Conservation (phyloP, 2,113 vertebrate species). For the Corydoras maculifer region DNA sequence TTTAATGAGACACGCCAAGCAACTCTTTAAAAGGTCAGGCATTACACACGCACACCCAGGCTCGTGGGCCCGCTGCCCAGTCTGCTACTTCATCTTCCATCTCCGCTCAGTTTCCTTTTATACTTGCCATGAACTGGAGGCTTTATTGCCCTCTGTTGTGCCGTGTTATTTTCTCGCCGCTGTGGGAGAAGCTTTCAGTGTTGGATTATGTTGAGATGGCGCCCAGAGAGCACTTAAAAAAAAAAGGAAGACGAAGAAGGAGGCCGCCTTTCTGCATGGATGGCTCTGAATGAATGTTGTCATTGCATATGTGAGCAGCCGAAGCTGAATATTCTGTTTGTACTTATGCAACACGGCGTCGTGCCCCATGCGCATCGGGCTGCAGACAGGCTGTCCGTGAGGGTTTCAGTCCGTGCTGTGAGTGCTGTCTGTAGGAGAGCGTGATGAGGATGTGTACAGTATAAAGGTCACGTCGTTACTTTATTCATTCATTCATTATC, state of each 20-base stretch:
- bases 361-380: no score
- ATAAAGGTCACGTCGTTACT: no score
- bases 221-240: constrained; percentile 13
- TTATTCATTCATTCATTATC: no score
- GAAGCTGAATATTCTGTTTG: no score
- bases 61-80: constrained; percentile 52
- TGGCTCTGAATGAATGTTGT: no score
- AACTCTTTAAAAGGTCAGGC: constrained; percentile 73
- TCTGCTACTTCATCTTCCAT: constrained; percentile 55
- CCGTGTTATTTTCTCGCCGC: constrained; percentile 9
- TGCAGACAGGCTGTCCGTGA: no score
- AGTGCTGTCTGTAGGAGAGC: no score
- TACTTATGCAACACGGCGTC: no score
- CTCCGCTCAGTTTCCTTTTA: constrained; percentile 47
- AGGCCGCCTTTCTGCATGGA: neutral
- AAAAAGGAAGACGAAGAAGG: neutral
- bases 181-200: constrained; percentile 25
- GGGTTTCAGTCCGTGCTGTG: no score
- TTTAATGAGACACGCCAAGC: constrained; percentile 65
- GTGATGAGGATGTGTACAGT: no score
- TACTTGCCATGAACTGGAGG: constrained; percentile 31
- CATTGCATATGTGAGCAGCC: no score
- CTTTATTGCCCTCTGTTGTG: constrained; percentile 27
- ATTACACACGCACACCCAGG: constrained; percentile 61
- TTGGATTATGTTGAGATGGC: constrained; percentile 28